Evolutionary conservation across 2,113 vertebrate species (phyloP).

Genomic region (Oplegnathus fasciatus): DNA sequence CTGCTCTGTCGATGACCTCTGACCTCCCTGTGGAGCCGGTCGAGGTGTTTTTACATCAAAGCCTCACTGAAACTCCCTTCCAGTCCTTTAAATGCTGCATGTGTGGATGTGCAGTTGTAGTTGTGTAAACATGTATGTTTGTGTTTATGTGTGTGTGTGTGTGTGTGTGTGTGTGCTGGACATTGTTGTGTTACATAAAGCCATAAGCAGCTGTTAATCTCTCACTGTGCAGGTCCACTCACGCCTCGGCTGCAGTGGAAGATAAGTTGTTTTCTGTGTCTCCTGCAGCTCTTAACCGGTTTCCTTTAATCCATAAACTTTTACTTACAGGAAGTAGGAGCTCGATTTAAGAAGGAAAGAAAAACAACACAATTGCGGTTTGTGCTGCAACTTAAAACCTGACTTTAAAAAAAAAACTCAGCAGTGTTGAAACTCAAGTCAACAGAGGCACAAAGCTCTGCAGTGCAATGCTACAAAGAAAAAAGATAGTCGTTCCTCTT

Average conservation of each 20-base stretch:
- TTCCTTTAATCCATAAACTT: constrained; percentile 59
- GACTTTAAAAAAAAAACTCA: not conserved
- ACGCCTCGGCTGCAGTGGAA: constrained; percentile 20
- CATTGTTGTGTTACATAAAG: constrained; percentile 61
- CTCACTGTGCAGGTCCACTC: constrained; percentile 43
- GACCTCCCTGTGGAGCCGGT: constrained; percentile 25
- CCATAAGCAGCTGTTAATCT: constrained; percentile 64
- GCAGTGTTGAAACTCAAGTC: not conserved
- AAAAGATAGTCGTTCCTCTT: not conserved
- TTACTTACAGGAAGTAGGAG: constrained; percentile 20
- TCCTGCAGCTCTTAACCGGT: constrained; percentile 50
- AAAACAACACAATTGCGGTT: constrained; percentile 1
- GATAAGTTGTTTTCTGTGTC: constrained; percentile 51
- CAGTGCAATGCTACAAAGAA: not conserved
- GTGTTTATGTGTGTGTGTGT: not conserved
- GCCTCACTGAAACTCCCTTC: not conserved
- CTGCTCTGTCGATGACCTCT: constrained; percentile 30
- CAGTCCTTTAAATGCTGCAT: not conserved
- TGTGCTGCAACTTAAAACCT: constrained; percentile 19
- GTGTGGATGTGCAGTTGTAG: not conserved
- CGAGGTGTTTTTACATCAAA: constrained; percentile 27
- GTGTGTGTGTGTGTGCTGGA: not conserved
- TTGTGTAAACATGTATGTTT: not conserved
- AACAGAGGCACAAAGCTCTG: not conserved
- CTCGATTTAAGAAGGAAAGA: not conserved